Conservation (phyloP, 2,113 vertebrate species). For the Camelus bactrianus region DNA sequence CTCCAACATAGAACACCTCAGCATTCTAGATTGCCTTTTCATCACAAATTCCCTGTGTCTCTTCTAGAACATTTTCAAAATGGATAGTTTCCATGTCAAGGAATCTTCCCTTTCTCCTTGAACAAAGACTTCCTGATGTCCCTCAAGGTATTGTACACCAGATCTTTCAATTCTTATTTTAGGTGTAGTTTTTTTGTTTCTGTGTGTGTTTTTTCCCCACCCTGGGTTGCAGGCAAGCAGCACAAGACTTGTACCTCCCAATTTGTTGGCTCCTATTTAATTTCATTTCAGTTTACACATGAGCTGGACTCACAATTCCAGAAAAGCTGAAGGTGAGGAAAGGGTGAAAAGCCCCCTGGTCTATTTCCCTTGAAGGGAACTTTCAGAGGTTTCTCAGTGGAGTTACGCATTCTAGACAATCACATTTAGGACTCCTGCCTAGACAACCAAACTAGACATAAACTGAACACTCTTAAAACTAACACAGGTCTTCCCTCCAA, state of each 20-base stretch:
- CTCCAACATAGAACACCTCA: conserved; percentile 20
- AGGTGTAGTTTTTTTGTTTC: neutral
- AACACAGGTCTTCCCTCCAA: neutral
- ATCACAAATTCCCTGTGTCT: conserved; percentile 53
- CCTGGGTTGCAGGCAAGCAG: neutral
- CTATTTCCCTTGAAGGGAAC: neutral
- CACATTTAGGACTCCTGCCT: neutral
- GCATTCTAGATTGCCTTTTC: conserved; percentile 70
- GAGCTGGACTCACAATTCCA: neutral
- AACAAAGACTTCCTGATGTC: neutral
- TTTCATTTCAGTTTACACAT: conserved; percentile 19
- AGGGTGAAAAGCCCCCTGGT: neutral
- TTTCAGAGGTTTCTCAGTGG: neutral
- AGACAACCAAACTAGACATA: neutral
- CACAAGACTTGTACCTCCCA: neutral
- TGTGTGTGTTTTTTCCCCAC: neutral
- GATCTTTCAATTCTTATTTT: conserved; percentile 9
- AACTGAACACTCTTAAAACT: neutral
- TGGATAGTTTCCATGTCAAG: conserved; percentile 1
- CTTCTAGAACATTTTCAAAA: conserved; percentile 65
- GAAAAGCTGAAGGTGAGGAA: conserved; percentile 22
- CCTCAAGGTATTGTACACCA: conserved; percentile 29
- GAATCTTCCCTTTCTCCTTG: neutral
- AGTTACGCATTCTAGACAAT: neutral
- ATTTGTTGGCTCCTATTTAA: neutral